These are phyloP conservation scores for Steinernema scapterisci DNA, from an alignment of 2,888 invertebrate species.

Conservation along the genomic window DNA sequence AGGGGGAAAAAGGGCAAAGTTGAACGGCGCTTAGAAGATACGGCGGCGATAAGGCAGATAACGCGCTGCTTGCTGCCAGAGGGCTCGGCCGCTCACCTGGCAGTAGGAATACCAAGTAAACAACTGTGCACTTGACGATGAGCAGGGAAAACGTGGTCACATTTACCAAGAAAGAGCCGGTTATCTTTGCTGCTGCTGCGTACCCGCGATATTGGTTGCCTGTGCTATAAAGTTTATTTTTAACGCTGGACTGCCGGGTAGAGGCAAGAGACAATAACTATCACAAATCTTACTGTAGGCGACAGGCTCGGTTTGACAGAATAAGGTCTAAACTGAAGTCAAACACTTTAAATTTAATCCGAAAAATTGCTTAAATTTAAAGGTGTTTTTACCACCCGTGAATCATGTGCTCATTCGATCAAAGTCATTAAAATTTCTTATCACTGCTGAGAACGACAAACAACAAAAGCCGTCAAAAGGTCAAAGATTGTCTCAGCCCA, in stretches of 20 bases:
- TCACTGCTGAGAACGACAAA: background rate
- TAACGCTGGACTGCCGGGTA: background rate
- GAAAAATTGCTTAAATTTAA: too few relatives aligned
- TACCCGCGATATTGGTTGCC: background rate
- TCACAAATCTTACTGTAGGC: background rate
- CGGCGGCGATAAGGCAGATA: background rate
- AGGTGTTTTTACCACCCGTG: too few relatives aligned
- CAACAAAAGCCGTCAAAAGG: background rate
- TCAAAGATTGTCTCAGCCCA: background rate
- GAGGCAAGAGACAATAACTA: background rate
- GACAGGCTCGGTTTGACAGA: too few relatives aligned
- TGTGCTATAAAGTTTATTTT: constrained; percentile 2
- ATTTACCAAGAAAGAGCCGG: background rate
- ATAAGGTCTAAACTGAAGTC: too few relatives aligned
- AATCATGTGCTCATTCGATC: too few relatives aligned
- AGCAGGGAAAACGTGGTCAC: background rate
- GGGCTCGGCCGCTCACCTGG: constrained; percentile 8
- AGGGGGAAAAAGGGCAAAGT: background rate
- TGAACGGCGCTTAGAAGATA: background rate
- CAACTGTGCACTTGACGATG: background rate
- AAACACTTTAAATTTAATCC: too few relatives aligned
- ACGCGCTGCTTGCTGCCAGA: too few relatives aligned
- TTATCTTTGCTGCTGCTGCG: background rate
- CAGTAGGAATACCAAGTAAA: constrained; percentile 9
- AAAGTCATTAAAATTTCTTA: too few relatives aligned